Evolutionary conservation across 2,113 vertebrate species (phyloP).

Genomic region (Melanerpes formicivorus): DNA sequence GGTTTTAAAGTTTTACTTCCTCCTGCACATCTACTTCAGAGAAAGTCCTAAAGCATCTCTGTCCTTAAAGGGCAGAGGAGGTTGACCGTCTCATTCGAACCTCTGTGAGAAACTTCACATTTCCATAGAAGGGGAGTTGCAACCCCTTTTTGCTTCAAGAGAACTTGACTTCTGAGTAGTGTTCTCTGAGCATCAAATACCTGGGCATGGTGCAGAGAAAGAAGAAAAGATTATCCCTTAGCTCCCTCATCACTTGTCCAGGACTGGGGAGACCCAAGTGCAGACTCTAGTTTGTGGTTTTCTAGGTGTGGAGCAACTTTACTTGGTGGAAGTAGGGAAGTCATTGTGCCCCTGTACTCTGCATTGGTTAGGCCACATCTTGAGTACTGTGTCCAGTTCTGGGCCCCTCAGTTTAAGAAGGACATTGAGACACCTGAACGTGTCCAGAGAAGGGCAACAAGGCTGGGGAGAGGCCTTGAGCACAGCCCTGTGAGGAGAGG

Average conservation of each 20-base stretch:
- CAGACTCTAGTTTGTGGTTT: not conserved
- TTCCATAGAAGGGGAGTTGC: not conserved
- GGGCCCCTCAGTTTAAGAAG: too few relatives aligned
- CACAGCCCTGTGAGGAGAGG: too few relatives aligned
- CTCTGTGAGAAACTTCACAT: not conserved
- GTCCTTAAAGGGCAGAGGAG: not conserved
- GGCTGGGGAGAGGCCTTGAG: too few relatives aligned
- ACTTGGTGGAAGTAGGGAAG: not conserved
- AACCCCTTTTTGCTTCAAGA: not conserved
- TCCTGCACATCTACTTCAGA: not conserved
- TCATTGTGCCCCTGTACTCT: too few relatives aligned
- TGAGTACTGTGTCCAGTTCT: too few relatives aligned
- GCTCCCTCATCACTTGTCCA: not conserved
- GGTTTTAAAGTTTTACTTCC: not conserved
- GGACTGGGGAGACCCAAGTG: not conserved
- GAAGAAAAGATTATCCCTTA: not conserved
- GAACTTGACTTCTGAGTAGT: not conserved
- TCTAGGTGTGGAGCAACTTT: not conserved
- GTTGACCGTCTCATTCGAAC: not conserved
- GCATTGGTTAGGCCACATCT: too few relatives aligned
- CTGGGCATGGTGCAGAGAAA: not conserved
- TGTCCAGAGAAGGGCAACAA: too few relatives aligned
- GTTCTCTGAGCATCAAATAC: not conserved
- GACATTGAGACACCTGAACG: too few relatives aligned
- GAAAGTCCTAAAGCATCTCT: not conserved